Conservation (phyloP, 2,797 vertebrate genomes). For the Pangasius sanitwongsei region DNA sequence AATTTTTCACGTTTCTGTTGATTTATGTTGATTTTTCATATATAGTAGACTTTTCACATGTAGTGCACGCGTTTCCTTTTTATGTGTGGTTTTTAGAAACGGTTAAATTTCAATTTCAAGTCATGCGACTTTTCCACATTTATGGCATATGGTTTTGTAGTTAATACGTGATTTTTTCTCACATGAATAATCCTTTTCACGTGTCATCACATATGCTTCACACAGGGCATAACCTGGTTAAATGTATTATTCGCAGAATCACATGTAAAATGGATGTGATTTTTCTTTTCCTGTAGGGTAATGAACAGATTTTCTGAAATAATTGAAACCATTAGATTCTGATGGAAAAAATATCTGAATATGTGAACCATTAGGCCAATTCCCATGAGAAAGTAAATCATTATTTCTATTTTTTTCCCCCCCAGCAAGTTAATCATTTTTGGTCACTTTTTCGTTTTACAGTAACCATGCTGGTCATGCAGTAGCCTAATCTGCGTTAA, state of each 20-base stretch:
- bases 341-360: neutral
- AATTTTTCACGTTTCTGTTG: neutral
- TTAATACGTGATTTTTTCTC: neutral
- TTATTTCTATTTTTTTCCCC: neutral
- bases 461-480: neutral
- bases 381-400: neutral
- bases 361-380: neutral
- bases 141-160: neutral
- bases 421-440: neutral
- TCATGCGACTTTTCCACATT: neutral
- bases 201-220: neutral
- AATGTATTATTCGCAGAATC: neutral
- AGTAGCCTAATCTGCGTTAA: neutral
- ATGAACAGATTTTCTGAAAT: neutral
- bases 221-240: neutral
- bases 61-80: too few relatives aligned
- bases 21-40: neutral
- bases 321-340: neutral
- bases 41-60: neutral
- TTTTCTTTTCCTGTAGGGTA: fast-evolving
- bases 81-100: neutral
- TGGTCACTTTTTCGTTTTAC: neutral
- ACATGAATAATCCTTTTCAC: neutral
- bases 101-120: neutral
- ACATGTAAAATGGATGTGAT: neutral